phyloP scores from a whole-genome alignment of 2,888 invertebrate genomes.

The Malthinus flaveolus region DNA sequence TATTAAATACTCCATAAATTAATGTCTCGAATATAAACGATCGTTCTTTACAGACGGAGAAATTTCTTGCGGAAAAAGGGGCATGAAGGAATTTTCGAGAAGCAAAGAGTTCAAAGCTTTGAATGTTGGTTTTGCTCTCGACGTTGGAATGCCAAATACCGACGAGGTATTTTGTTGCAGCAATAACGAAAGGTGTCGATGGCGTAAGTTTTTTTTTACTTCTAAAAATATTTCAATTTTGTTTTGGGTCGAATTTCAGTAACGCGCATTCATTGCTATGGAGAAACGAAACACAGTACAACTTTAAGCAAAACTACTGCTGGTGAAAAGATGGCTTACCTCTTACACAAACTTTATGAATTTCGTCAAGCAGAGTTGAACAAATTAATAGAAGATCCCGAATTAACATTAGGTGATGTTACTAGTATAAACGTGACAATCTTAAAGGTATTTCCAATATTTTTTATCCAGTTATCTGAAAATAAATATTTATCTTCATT shows the following conservation, averaged over 20 bases:
- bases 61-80: too few species aligned
- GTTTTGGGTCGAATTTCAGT: slow-evolving; percentile 39
- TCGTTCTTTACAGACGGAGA: too few species aligned
- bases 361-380: not conserved
- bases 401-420: slow-evolving; percentile 71
- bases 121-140: slow-evolving; percentile 83
- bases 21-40: too few species aligned
- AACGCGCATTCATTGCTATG: slow-evolving; percentile 66
- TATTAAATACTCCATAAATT: too few species aligned
- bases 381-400: not conserved
- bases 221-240: not conserved
- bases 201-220: slow-evolving; percentile 66
- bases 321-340: slow-evolving; percentile 75
- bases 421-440: slow-evolving; percentile 85
- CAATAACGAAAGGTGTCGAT: slow-evolving; percentile 77
- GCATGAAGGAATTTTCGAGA: too few species aligned
- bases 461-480: too few species aligned
- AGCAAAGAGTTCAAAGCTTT: slow-evolving; percentile 60
- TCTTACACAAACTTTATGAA: slow-evolving; percentile 48
- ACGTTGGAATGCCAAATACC: slow-evolving; percentile 82
- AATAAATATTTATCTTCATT: too few species aligned
- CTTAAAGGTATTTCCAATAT: slow-evolving; percentile 58
- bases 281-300: slow-evolving; percentile 89
- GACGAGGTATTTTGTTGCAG: slow-evolving; percentile 68
- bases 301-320: slow-evolving; percentile 79